Conservation (phyloP, 2,888 invertebrate genomes). For the Rutpela maculata region DNA sequence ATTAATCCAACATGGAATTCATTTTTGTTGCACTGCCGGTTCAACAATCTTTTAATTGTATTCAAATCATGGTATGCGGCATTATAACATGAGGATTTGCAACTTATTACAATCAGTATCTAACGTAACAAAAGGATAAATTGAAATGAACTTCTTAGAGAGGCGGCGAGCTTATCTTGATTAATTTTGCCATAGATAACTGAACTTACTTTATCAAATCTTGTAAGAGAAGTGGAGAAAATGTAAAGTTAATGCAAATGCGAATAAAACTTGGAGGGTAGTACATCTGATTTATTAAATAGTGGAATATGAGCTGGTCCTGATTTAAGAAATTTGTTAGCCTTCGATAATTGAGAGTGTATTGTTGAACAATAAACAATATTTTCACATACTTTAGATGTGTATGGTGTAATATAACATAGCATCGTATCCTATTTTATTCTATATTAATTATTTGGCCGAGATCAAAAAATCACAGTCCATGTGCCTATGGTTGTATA, state of each 20-base stretch:
- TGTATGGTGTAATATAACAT: too few species aligned
- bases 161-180: not conserved
- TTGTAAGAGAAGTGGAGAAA: not conserved
- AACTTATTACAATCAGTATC: not conserved
- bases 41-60: not conserved
- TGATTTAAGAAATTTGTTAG: too few species aligned
- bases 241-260: not conserved
- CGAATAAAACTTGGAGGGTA: not conserved
- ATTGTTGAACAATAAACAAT: too few species aligned
- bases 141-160: not conserved
- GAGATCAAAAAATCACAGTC: too few species aligned
- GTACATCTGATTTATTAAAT: not conserved
- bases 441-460: too few species aligned
- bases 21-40: not conserved
- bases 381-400: too few species aligned
- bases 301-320: not conserved
- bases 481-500: too few species aligned
- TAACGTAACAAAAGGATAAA: not conserved
- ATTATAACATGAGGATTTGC: not conserved
- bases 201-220: not conserved
- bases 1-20: not conserved
- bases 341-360: too few species aligned
- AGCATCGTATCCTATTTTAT: too few species aligned
- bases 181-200: constrained; percentile 3
- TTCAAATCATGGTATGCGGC: not conserved